Conservation (phyloP, 1,140 invertebrate genomes). For the Bactericera cockerelli region DNA sequence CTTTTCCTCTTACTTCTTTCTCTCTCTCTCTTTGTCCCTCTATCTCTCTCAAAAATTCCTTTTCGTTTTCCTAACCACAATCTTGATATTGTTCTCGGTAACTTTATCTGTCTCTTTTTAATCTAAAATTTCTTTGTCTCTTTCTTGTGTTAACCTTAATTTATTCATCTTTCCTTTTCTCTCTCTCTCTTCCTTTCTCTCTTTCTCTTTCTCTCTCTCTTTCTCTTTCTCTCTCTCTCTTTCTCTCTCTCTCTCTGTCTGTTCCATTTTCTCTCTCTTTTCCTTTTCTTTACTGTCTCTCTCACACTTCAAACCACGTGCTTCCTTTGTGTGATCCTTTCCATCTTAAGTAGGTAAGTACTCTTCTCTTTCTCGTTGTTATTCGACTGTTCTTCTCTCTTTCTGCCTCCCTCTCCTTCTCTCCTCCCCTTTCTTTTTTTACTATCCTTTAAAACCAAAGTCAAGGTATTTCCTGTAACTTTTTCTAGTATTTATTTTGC, state of each 20-base stretch:
- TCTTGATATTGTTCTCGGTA: not conserved
- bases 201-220: not conserved
- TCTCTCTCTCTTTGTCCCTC: not conserved
- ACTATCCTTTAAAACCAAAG: not conserved
- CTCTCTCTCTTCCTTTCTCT: not conserved
- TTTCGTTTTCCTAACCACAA: no score
- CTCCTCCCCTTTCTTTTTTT: not conserved
- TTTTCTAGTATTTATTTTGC: no score
- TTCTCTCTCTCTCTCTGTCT: not conserved
- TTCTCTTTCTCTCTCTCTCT: not conserved
- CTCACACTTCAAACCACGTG: not conserved
- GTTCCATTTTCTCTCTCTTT: not conserved
- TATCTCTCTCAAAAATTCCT: not conserved
- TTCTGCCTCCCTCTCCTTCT: conserved; percentile 5
- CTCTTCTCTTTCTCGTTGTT: no score
- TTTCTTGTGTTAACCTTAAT: not conserved
- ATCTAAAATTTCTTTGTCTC: not conserved
- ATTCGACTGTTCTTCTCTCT: not conserved
- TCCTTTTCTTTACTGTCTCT: not conserved
- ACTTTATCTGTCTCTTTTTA: not conserved
- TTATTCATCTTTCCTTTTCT: not conserved
- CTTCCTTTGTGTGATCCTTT: not conserved
- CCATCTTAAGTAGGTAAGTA: no score
- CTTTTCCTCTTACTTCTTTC: not conserved
- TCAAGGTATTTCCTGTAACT: no score